These are phyloP conservation scores for Yponomeuta sedellus DNA, from an alignment of 2,888 invertebrate genomes.

Conservation along the genomic window DNA sequence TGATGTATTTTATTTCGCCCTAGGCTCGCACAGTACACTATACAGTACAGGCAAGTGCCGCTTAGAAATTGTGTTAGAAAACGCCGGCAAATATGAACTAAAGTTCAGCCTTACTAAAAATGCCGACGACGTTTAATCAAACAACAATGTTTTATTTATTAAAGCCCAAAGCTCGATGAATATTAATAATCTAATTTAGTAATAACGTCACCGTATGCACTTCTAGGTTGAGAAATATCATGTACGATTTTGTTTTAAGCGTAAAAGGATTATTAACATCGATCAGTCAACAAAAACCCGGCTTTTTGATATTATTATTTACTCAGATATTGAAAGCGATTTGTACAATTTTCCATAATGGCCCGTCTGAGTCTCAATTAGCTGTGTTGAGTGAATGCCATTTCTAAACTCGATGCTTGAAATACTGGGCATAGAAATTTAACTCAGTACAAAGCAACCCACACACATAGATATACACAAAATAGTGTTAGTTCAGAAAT, in stretches of 20 bases:
- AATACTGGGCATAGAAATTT: background rate
- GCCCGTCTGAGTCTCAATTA: constrained; percentile 43
- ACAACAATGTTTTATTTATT: too few species aligned
- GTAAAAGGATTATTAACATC: too few species aligned
- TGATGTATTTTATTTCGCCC: background rate
- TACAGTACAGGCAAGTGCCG: background rate
- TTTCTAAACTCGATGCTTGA: constrained; percentile 38
- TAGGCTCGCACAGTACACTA: background rate
- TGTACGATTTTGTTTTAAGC: too few species aligned
- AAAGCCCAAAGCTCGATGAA: too few species aligned
- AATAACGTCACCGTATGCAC: too few species aligned
- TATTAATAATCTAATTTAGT: too few species aligned
- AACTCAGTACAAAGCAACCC: background rate
- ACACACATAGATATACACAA: too few species aligned
- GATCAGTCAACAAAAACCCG: too few species aligned
- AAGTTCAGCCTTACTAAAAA: too few species aligned
- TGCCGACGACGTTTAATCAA: too few species aligned
- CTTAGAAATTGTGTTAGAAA: background rate
- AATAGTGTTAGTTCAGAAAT: too few species aligned
- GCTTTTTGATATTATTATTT: background rate
- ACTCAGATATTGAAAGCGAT: background rate
- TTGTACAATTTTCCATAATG: background rate
- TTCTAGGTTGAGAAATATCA: too few species aligned
- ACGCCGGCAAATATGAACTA: background rate
- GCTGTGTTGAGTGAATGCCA: constrained; percentile 58